Evolutionary conservation across 2,113 vertebrate species (phyloP), one percentile per base, ranked within the genome.

Genomic region (Pagrus major): DNA sequence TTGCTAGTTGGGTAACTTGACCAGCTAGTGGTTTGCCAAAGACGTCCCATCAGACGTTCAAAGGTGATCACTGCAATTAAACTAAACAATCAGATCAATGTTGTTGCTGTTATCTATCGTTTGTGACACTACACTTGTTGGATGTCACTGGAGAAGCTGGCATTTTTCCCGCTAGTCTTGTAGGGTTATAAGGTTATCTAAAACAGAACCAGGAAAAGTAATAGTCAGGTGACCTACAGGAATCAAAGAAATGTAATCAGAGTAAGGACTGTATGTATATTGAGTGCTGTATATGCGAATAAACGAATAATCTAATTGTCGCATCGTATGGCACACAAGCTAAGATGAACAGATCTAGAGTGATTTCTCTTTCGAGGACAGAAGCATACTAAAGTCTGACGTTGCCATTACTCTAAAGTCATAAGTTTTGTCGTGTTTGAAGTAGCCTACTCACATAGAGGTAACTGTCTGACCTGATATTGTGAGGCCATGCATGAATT

Each of bases 1-100:
- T 76, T 67, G 55, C 68, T 69, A 44, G 61, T 31, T 23, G 6
- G 63, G 14, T 54, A 54, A 80, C n/a, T n/a, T n/a, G n/a, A n/a
- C 21, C 27, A 80, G 71, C 76, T 59, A 61, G 21, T 80, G 46
- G 11, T 46, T 65, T 35, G 31, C 56, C 4, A 52, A 12, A 81
- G 49, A 47, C n/a, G 31, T 20, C 25, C 10, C 12, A 18, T n/a
- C 25, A 39, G 4, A 47, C 41, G 4, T 4, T 46, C 4, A 65
- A 41, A 47, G 25, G 31, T 46, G 39, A 52, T 49, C 14, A 5
- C 9, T 31, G 2, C 11, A 12, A 8, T 35, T 35, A 6, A 56
- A 18, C 42, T 9, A 2, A 21, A 29, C 29, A 31, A 35, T 39
- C 6, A 6, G 16, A 5, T 37, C 1, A 18, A 4, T 37, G 0